Percentiles rank a stretch among this genome's conserved stretches.
Conservation (phyloP, 1,140 invertebrate genomes). For the Whitmania pigra region DNA sequence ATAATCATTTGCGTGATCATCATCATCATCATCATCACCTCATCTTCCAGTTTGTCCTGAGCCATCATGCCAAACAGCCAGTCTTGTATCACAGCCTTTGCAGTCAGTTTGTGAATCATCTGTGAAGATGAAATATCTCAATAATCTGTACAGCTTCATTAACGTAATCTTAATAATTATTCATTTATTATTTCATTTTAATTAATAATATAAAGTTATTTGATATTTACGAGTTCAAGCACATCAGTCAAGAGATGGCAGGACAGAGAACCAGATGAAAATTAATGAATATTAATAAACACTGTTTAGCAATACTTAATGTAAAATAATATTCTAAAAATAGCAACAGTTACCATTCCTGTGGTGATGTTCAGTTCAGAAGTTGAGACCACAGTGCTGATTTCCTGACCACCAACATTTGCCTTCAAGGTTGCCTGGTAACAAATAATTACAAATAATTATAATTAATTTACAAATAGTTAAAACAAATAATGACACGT, state of each 20-base stretch:
- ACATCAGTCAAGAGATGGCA: too few relatives aligned
- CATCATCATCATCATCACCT: slow-evolving; percentile 29
- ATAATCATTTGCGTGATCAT: too few relatives aligned
- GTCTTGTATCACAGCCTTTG: slow-evolving; percentile 38
- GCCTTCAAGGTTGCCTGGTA: slow-evolving; percentile 37
- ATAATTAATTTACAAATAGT: too few relatives aligned
- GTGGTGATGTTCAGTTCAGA: slow-evolving; percentile 36
- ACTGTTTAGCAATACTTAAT: not conserved
- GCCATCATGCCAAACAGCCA: slow-evolving; percentile 39
- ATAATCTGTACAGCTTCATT: too few relatives aligned
- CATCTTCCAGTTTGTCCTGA: slow-evolving; percentile 35
- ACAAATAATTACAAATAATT: not conserved
- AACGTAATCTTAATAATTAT: too few relatives aligned
- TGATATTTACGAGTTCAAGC: too few relatives aligned
- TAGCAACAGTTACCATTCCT: slow-evolving; percentile 30
- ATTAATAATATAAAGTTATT: too few relatives aligned
- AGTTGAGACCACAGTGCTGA: slow-evolving; percentile 39
- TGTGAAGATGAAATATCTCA: slow-evolving; percentile 6
- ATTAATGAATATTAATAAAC: not conserved
- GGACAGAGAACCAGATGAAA: too few relatives aligned
- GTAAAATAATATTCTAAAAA: not conserved
- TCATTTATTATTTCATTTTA: too few relatives aligned
- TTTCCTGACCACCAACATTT: slow-evolving; percentile 34
- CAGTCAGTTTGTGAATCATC: slow-evolving; percentile 35
- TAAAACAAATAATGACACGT: too few relatives aligned